Evolutionary conservation across 1,140 invertebrate genomes (phyloP).

Genomic region (Achroia grisella): DNA sequence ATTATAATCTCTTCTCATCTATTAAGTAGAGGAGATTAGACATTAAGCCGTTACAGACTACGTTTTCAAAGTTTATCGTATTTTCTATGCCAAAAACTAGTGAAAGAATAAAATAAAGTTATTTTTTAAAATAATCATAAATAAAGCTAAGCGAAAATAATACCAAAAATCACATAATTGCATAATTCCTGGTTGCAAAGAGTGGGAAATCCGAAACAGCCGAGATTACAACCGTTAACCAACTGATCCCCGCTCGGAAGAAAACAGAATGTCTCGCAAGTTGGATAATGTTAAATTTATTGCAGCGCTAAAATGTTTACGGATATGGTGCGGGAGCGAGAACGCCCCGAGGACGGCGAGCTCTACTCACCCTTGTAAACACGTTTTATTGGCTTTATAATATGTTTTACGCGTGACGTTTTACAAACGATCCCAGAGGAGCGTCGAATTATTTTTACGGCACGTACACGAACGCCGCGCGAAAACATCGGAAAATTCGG

Average conservation of each 20-base stretch:
- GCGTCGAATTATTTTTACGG: slow-evolving; percentile 71
- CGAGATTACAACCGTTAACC: slow-evolving; percentile 66
- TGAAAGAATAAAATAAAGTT: too few species aligned
- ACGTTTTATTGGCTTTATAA: slow-evolving; percentile 74
- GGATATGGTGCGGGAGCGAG: slow-evolving; percentile 56
- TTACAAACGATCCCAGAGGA: slow-evolving; percentile 70
- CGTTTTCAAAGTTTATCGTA: too few species aligned
- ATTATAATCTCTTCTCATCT: too few species aligned
- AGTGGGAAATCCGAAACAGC: slow-evolving; percentile 51
- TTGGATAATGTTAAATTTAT: slow-evolving; percentile 73
- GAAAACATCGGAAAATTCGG: slow-evolving; percentile 59
- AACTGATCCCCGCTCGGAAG: slow-evolving; percentile 63
- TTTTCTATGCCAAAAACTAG: too few species aligned
- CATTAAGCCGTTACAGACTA: too few species aligned
- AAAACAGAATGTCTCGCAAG: slow-evolving; percentile 69
- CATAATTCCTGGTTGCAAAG: slow-evolving; percentile 43
- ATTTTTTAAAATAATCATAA: slow-evolving; percentile 22
- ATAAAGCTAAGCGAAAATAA: slow-evolving; percentile 30
- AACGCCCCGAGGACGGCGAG: slow-evolving; percentile 35
- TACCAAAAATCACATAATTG: slow-evolving; percentile 38
- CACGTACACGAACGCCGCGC: slow-evolving; percentile 50
- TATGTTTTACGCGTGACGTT: slow-evolving; percentile 74
- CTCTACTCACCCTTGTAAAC: slow-evolving; percentile 70
- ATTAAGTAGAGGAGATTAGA: too few species aligned
- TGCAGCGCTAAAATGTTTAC: slow-evolving; percentile 71